Conservation (phyloP, 2,888 invertebrate genomes). For the Tortricodes alternella region DNA sequence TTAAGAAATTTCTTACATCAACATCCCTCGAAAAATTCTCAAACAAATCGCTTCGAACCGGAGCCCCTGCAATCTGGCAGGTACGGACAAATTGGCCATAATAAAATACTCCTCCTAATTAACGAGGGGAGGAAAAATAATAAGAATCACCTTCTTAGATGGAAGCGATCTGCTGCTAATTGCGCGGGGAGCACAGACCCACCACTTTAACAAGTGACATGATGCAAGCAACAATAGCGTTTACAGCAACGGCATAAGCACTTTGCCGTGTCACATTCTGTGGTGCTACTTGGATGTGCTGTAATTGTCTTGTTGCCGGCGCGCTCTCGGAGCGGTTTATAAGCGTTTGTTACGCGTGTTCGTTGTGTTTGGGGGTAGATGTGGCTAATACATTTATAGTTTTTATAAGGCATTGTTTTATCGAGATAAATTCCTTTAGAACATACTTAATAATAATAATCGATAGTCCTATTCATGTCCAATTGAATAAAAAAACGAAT, state of each 20-base stretch:
- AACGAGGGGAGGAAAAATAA: conserved; percentile 31
- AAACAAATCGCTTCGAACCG: conserved; percentile 25
- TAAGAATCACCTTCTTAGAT: conserved; percentile 31
- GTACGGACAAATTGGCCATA: conserved; percentile 31
- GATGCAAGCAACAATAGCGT: no score
- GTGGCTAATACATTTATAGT: not conserved
- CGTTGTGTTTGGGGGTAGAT: not conserved
- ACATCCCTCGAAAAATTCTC: conserved; percentile 29
- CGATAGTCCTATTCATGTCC: no score
- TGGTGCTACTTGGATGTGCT: no score
- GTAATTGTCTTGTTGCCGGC: conserved; percentile 29
- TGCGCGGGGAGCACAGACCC: no score
- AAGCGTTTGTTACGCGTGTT: not conserved
- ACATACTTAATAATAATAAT: no score
- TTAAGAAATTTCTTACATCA: conserved; percentile 29
- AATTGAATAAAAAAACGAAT: no score
- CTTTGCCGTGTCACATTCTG: no score
- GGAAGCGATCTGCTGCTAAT: conserved; percentile 31
- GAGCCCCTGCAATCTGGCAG: conserved; percentile 30
- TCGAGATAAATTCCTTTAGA: not conserved
- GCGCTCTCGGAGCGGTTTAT: conserved; percentile 8
- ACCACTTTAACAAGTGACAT: no score
- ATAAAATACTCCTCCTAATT: conserved; percentile 31
- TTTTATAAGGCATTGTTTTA: not conserved
- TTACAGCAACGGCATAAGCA: no score